Evolutionary conservation across 1,140 invertebrate species (phyloP), one percentile per base, ranked within the genome.

Genomic region (Caenorhabditis brenneri): DNA sequence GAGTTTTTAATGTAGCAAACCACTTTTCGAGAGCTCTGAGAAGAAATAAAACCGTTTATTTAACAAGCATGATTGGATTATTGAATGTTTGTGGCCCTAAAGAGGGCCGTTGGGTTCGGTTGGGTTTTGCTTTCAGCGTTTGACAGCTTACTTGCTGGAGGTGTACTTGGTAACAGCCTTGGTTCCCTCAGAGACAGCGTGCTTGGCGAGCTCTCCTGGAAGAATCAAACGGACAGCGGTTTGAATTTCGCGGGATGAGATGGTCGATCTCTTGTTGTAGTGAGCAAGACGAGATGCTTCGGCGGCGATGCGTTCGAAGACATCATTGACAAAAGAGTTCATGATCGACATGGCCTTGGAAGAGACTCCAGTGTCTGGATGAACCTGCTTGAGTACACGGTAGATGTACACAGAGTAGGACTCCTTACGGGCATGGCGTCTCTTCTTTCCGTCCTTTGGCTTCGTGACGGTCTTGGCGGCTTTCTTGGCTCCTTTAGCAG

Each of bases 241-340:
- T 83, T 92, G 92, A 85, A 92, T 89, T 83, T 91, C 91, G 51
- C 91, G 88, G 27, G 88, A 89, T 9, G 91, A 91, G 83, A 91
- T 91, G 80, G 91, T 93, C 2, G 93, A 93, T 1, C 93, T 90
- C 90, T 94, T 94, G 91, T 94, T 94, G 91, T 94, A 94, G 85
- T 94, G 93, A 10, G 93, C 93, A 83, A 95, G 88, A 87, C 93
- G 92, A 15, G 93, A 94, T 1, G 94, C 92, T 90, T 95, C 94
- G 15, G 93, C 91, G 33, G 94, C 93, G 58, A 94, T 94, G 33
- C 93, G 91, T 86, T 94, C 93, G 87, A 94, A 94, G 79, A 94
- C 93, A 87, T 94, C 93, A 79, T 93, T 92, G 42, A 94, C 93
- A 88, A 94, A 94, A 79, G 93, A 93, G 86, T 94, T 93, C 93